Evolutionary conservation across 1,140 invertebrate species (phyloP), one percentile per base, ranked within the genome.

Genomic region (Ceratitis capitata): DNA sequence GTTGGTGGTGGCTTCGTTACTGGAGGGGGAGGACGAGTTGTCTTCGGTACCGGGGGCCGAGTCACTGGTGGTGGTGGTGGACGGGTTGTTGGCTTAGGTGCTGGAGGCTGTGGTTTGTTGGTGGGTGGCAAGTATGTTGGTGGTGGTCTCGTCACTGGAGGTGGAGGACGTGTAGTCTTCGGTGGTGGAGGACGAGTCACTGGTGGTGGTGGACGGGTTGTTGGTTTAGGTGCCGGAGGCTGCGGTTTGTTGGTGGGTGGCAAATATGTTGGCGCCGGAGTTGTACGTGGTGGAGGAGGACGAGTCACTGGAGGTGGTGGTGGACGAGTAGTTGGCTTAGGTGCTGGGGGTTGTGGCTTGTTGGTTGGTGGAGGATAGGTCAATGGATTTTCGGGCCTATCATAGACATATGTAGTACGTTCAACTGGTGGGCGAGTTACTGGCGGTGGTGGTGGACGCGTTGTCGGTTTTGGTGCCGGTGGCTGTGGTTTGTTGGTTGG

Each of bases 251-350:
- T 85, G 42, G 87, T 90, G n/a, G 89, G 89, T 53, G 89, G 89
- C 88, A 90, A 53, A 83, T 89, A 89, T 6, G 89, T 89, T 23
- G 88, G 53, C 42, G 87, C 87, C 12, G 86, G 82, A n/a, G 86
- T 87, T 0, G 74, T 61, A 10, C 23, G n/a, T 35, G 85, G 78
- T 85, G 85, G 29, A n/a, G 69, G 69, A 42, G 85, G 69, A 29
- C 29, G 42, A 47, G 85, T 85, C 12, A 26, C 53, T 58, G 53
- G 56, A 78, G 85, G 87, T 45, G 84, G 49, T n/a, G 78, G 58
- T 84, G 69, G 69, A 56, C 74, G 74, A 14, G 51, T 61, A 0
- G 83, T 78, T 83, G 82, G 82, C 19, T 51, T 83, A 51, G 86
- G 86, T 29, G 84, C 82, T 53, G 82, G 45, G 5, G 82, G 45